Evolutionary conservation across 2,797 vertebrate genomes (phyloP).

Genomic region (Sarcophilus harrisii): DNA sequence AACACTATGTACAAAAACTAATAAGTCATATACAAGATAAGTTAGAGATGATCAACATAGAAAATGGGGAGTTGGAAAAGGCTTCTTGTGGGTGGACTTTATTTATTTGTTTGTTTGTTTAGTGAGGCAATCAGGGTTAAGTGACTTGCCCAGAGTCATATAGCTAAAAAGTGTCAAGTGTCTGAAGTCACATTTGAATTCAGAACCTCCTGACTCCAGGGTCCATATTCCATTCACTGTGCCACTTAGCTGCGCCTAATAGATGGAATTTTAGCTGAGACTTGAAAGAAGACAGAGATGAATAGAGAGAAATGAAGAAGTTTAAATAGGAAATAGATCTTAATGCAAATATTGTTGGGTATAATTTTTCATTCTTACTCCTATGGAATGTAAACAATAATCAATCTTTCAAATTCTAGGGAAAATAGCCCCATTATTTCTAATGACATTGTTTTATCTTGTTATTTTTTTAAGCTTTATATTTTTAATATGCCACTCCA

Average conservation of each 20-base stretch:
- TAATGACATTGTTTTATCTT: neutral
- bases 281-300: neutral
- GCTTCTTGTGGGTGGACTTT: neutral
- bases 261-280: neutral
- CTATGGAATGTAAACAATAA: conserved; percentile 25
- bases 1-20: neutral
- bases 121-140: too few species aligned
- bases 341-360: neutral
- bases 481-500: neutral
- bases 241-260: too few species aligned
- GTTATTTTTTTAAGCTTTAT: neutral
- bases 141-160: too few species aligned
- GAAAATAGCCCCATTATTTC: neutral
- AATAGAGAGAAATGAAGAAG: neutral
- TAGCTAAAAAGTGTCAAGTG: too few species aligned
- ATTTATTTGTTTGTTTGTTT: too few species aligned
- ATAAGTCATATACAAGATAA: neutral
- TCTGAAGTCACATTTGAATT: too few species aligned
- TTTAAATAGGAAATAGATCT: conserved; percentile 41
- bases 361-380: neutral
- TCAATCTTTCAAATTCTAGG: conserved; percentile 59
- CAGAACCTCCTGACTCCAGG: too few species aligned
- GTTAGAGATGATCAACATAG: neutral
- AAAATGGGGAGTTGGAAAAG: neutral
- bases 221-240: too few species aligned